Percentiles rank a stretch among this genome's conserved stretches.
Conservation (phyloP, 2,113 vertebrate genomes). For the Triplophysa dalaica region DNA sequence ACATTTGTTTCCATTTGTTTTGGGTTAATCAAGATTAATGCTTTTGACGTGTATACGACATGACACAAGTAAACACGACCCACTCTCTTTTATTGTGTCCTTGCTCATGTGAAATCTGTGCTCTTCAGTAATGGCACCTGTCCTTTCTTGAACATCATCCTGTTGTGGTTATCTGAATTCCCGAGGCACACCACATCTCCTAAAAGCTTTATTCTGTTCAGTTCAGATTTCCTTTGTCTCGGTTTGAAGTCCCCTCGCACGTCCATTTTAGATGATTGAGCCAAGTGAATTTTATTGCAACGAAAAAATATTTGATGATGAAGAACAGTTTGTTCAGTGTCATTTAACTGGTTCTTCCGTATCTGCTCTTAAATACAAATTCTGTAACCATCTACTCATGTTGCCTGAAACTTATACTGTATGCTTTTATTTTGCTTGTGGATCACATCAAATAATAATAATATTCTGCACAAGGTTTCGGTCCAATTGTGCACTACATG, state of each 20-base stretch:
- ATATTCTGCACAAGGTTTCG: too few relatives aligned
- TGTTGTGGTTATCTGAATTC: constrained; percentile 16
- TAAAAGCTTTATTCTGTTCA: constrained; percentile 48
- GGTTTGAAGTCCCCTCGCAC: constrained; percentile 23
- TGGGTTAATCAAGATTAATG: too few relatives aligned
- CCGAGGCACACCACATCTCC: constrained; percentile 38
- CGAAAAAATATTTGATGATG: not conserved
- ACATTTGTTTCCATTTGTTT: not conserved
- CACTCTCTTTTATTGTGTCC: not conserved
- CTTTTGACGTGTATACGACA: too few relatives aligned
- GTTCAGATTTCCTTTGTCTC: constrained; percentile 48
- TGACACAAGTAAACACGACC: not conserved
- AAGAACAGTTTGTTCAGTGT: too few relatives aligned
- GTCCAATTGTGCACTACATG: too few relatives aligned
- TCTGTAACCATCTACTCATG: too few relatives aligned
- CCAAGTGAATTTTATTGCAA: not conserved
- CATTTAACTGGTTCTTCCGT: too few relatives aligned
- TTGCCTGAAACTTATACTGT: too few relatives aligned
- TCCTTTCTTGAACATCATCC: constrained; percentile 21
- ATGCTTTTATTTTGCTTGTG: too few relatives aligned
- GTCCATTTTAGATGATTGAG: not conserved
- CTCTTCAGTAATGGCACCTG: constrained; percentile 30
- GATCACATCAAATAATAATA: too few relatives aligned
- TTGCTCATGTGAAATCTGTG: not conserved
- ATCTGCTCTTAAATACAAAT: too few relatives aligned